Evolutionary conservation across 30 jellyfish, hydroid and myxozoan genomes (phyloP), one percentile per base, ranked within the genome.

Genomic region (Turritopsis dohrnii): DNA sequence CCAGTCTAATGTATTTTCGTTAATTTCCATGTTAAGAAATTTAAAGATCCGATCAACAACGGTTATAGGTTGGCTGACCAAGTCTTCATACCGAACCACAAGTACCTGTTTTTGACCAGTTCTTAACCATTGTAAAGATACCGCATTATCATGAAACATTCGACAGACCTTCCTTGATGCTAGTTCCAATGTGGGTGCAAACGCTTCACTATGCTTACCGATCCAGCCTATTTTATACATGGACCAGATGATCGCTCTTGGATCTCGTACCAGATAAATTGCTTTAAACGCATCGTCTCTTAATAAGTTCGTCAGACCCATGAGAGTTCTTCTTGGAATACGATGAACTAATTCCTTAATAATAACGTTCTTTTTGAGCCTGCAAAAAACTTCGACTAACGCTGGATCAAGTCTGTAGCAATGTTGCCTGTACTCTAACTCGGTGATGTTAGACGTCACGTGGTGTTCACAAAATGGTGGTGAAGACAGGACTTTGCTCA

Each of bases 181-280:
- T 7, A 90, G 60, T 19, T 79, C 52, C 71, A 89, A 87, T 66
- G 81, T 79, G n/a, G 80, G 74, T 74, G 29, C 96, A 54, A 77
- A 83, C 22, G 96, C 66, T 52, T 79, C 94, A 7, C 79, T 84
- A 60, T 84, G 88, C 3, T 86, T 73, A 23, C 96, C 96, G 9
- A 94, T 87, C 99, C 99, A 94, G 8, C 95, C 96, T 84, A 85
- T 84, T 52, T 77, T 54, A 79, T 82, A 80, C 99, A 94, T 89
- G 21, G 99, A 94, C 81, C 86, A 83, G 0, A 94, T 75, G 41
- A 94, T 94, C 7, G 99, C 99, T n/a, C 99, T 65, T 27, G 99
- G 99, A 53, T 94, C 99, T 20, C 99, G 81, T 17, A 89, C 95
- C 23, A 94, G 75, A 60, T 87, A 89, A 25, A 94, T 87, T 52